Percentiles rank a stretch among this genome's conserved stretches.
phyloP scores from a whole-genome alignment of 2,888 invertebrate species.

The Agriopis marginaria region DNA sequence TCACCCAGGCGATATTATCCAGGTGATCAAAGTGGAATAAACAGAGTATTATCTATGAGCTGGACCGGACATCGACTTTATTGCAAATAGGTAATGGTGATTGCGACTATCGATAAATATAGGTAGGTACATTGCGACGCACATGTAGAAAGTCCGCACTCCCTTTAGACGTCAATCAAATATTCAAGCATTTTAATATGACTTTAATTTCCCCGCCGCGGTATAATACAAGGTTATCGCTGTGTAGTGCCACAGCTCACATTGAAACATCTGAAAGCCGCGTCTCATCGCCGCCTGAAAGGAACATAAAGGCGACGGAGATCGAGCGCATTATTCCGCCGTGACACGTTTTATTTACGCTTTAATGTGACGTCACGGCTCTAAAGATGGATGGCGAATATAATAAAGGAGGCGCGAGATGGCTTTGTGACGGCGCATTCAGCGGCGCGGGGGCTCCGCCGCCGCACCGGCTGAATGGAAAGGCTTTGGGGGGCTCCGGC shows the following conservation, averaged over 20 bases:
- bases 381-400: slow-evolving; percentile 65
- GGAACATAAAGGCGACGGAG: slow-evolving; percentile 42
- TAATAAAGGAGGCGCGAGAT: slow-evolving; percentile 61
- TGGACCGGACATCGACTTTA: too few species aligned
- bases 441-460: not conserved
- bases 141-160: too few species aligned
- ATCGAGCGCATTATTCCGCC: slow-evolving; percentile 55
- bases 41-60: too few species aligned
- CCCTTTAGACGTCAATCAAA: too few species aligned
- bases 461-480: slow-evolving; percentile 48
- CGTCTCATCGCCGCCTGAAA: slow-evolving; percentile 32
- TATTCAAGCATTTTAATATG: too few species aligned
- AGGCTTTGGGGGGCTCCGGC: slow-evolving; percentile 46
- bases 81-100: too few species aligned
- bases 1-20: too few species aligned
- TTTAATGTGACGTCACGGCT: slow-evolving; percentile 64
- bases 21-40: too few species aligned
- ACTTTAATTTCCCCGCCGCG: too few species aligned
- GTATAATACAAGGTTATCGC: not conserved
- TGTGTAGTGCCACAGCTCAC: not conserved
- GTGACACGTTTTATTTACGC: slow-evolving; percentile 64
- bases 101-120: too few species aligned
- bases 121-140: too few species aligned
- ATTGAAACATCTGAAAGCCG: slow-evolving; percentile 17
- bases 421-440: slow-evolving; percentile 54